phyloP scores from a whole-genome alignment of 2,888 invertebrate genomes.

The Oconnorella tubifera region DNA sequence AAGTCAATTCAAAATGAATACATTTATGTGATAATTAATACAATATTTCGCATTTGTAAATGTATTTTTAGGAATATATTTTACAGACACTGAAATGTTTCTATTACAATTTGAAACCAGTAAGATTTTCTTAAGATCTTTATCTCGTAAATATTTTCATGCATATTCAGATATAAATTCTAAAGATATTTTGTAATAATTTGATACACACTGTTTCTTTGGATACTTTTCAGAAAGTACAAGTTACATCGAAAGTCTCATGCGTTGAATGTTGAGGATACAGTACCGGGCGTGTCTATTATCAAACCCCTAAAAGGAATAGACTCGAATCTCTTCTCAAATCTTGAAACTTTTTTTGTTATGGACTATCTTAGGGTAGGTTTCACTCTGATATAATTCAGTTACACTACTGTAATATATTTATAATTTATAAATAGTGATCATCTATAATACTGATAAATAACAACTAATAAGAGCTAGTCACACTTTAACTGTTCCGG shows the following conservation, averaged over 20 bases:
- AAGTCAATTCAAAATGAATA: too few relatives aligned
- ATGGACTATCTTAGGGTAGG: conserved; percentile 72
- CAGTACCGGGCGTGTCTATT: conserved; percentile 77
- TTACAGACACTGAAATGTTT: too few relatives aligned
- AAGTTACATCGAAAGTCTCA: conserved; percentile 41
- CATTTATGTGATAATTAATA: too few relatives aligned
- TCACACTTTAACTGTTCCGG: too few relatives aligned
- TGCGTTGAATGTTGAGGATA: conserved; percentile 32
- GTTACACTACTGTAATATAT: not conserved
- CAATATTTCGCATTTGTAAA: too few relatives aligned
- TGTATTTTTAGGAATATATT: too few relatives aligned
- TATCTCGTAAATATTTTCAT: too few relatives aligned
- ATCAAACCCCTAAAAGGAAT: conserved; percentile 90
- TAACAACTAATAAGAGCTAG: not conserved
- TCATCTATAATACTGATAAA: not conserved
- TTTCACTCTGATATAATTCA: not conserved
- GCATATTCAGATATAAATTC: not conserved
- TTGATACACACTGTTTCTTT: too few relatives aligned
- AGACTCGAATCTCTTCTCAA: conserved; percentile 83
- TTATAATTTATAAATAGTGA: conserved; percentile 1
- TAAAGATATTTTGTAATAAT: not conserved
- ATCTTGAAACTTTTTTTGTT: conserved; percentile 92
- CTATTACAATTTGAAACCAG: too few relatives aligned
- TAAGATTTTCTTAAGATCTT: too few relatives aligned
- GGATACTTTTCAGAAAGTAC: conserved; percentile 38